These are phyloP conservation scores for Azemiops feae DNA, from an alignment of 2,113 vertebrate genomes.

Conservation along the genomic window DNA sequence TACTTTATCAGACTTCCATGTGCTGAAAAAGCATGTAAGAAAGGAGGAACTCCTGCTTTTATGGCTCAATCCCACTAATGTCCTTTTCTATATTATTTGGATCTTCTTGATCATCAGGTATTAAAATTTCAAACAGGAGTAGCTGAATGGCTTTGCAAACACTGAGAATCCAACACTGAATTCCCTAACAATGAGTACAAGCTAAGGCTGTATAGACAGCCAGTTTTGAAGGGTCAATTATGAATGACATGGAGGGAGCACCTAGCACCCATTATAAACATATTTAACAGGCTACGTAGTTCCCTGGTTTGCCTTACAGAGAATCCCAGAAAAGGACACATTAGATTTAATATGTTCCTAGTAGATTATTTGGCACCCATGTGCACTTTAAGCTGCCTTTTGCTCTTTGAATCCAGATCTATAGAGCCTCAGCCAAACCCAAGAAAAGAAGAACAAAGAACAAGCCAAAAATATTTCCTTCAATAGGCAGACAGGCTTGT, in stretches of 20 bases:
- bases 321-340: not conserved
- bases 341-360: not conserved
- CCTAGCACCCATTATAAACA: not conserved
- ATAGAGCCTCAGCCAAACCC: not conserved
- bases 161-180: not conserved
- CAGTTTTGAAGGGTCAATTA: not conserved
- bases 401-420: conserved; percentile 4
- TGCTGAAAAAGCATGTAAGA: conserved; percentile 33
- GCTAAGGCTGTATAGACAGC: not conserved
- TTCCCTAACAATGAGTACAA: not conserved
- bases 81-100: conserved; percentile 41
- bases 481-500: conserved; percentile 42
- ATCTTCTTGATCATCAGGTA: conserved; percentile 49
- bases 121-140: conserved; percentile 35
- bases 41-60: conserved; percentile 30
- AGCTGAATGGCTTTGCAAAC: conserved; percentile 55
- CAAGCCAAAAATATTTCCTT: conserved; percentile 36
- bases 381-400: conserved; percentile 39
- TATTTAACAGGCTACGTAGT: not conserved
- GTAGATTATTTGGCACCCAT: not conserved
- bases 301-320: not conserved
- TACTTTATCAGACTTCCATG: conserved; percentile 13
- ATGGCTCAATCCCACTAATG: conserved; percentile 29
- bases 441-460: conserved; percentile 33
- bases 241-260: not conserved